Evolutionary conservation across 2,888 invertebrate genomes (phyloP).

Genomic region (Leptopterna dolabrata): DNA sequence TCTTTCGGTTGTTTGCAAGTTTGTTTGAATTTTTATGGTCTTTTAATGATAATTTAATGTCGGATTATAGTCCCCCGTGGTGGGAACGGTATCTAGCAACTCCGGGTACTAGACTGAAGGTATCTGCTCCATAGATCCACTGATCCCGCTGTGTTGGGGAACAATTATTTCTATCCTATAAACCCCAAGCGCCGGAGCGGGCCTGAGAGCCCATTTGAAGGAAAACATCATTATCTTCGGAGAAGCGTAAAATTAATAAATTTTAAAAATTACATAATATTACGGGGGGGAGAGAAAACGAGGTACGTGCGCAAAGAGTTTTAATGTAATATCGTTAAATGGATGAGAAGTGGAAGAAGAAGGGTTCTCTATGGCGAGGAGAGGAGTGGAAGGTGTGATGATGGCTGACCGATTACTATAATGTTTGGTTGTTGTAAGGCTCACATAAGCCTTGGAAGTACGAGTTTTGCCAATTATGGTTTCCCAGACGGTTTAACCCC

Average conservation of each 20-base stretch:
- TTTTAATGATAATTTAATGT: no score
- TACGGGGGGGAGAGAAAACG: neutral
- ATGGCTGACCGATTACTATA: slow-evolving; percentile 45
- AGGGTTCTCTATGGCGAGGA: neutral
- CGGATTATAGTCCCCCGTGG: no score
- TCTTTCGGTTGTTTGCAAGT: no score
- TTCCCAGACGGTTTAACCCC: neutral
- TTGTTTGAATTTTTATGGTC: no score
- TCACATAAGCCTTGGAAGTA: neutral
- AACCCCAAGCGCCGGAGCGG: neutral
- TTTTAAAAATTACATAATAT: slow-evolving; percentile 21
- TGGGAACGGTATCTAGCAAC: no score
- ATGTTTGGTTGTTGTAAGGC: slow-evolving; percentile 35
- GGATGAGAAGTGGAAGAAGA: neutral
- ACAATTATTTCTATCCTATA: neutral
- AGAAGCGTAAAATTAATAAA: slow-evolving; percentile 41
- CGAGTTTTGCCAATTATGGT: slow-evolving; percentile 48
- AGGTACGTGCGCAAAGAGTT: slow-evolving; percentile 41
- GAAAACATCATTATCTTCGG: slow-evolving; percentile 26
- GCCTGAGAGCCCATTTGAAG: neutral
- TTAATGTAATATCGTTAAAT: slow-evolving; percentile 34
- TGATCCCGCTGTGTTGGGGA: neutral
- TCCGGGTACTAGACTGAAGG: no score
- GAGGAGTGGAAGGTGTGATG: slow-evolving; percentile 34
- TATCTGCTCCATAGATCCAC: neutral